These are phyloP conservation scores for Chelonia mydas DNA, from an alignment of 2,797 vertebrate genomes.

Conservation along the genomic window DNA sequence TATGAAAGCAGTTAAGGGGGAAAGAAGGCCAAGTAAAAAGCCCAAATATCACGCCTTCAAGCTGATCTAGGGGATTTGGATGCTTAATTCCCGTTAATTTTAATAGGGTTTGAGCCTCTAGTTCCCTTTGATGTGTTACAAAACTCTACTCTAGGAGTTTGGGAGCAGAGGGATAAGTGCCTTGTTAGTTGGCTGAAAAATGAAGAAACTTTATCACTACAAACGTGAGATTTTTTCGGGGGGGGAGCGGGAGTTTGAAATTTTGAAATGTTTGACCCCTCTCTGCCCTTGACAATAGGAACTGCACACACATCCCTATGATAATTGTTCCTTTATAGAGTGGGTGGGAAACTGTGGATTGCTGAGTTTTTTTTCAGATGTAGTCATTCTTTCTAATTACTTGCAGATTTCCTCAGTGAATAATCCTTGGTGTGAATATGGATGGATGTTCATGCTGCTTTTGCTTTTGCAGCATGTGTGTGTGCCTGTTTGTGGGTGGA, in stretches of 20 bases:
- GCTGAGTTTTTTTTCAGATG: too few relatives aligned
- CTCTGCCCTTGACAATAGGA: background rate
- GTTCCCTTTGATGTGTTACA: background rate
- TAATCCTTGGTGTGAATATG: background rate
- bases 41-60: background rate
- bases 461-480: background rate
- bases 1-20: background rate
- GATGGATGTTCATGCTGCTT: rapidly evolving
- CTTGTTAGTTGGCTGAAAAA: too few relatives aligned
- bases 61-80: background rate
- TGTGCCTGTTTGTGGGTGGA: background rate
- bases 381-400: background rate
- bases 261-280: background rate
- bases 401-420: background rate
- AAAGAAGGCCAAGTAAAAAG: background rate
- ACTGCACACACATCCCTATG: background rate
- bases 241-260: too few relatives aligned
- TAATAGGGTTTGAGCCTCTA: background rate
- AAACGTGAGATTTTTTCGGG: background rate
- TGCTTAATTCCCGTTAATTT: background rate
- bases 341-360: background rate
- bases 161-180: too few relatives aligned
- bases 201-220: background rate
- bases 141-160: background rate
- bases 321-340: background rate